phyloP scores from a whole-genome alignment of 2,797 vertebrate species.

The Phyllotis vaccarum region DNA sequence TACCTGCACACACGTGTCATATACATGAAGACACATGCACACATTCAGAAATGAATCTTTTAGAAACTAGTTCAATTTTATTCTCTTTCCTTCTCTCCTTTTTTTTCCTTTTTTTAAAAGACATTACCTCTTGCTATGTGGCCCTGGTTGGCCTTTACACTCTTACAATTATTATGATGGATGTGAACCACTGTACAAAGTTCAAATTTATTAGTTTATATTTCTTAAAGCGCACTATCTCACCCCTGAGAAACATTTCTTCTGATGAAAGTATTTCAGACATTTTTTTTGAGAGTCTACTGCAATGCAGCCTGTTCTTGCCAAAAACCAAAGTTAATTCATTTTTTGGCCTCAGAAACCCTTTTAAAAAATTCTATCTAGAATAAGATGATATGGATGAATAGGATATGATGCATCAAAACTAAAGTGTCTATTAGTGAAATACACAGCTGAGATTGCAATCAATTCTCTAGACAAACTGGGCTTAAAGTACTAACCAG shows the following conservation, averaged over 20 bases:
- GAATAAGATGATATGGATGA: constrained; percentile 57
- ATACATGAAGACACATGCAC: not conserved
- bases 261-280: constrained; percentile 47
- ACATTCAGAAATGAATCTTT: not conserved
- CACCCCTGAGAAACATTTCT: constrained; percentile 17
- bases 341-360: constrained; percentile 63
- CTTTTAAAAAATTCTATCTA: constrained; percentile 58
- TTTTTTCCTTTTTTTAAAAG: not conserved
- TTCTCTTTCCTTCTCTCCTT: not conserved
- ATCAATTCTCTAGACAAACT: constrained; percentile 17
- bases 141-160: not conserved
- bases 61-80: not conserved
- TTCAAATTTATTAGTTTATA: constrained; percentile 4
- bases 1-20: not conserved
- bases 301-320: constrained; percentile 58
- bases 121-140: not conserved
- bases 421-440: constrained; percentile 12
- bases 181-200: not conserved
- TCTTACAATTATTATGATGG: not conserved
- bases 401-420: not conserved
- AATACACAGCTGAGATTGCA: not conserved
- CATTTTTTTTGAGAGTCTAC: constrained; percentile 59
- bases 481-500: constrained; percentile 18
- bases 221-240: constrained; percentile 45
- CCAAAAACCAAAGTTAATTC: constrained; percentile 56